Base-by-base conservation (phyloP, 2,113 vertebrate species). In the Apeltes quadracus region DNA sequence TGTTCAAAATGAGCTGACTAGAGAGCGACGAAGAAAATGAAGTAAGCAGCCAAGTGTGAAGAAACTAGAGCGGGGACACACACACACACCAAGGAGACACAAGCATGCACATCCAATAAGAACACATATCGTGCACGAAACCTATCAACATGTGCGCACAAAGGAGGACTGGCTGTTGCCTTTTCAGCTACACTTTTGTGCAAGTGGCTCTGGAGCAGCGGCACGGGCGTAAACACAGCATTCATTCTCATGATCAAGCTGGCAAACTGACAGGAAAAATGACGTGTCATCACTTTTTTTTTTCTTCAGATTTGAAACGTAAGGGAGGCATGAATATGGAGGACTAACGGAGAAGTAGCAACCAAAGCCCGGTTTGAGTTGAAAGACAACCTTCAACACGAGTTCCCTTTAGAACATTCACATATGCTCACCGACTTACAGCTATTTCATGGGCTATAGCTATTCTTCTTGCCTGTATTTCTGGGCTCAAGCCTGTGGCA, bases 401-500 rank as follows among this genome's bases (percentile, higher is more conserved):
- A 65, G 13, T 39, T 50, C 51, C 55, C 51, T 27, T 18, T 51
- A 48, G 55, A 84, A 75, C 54, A 69, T 61, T 48, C 27, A 63
- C 53, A 72, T 39, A 57, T 55, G 48, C 62, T 64, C n/a, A n/a
- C n/a, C n/a, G n/a, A n/a, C n/a, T n/a, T n/a, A n/a, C n/a, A n/a
- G n/a, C n/a, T n/a, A n/a, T n/a, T n/a, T n/a, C n/a, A n/a, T n/a
- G n/a, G n/a, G n/a, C n/a, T n/a, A n/a, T n/a, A n/a, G n/a, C n/a
- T n/a, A n/a, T 73, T 53, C 61, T 67, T 73, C 72, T 64, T 53
- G 39, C 83, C 69, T 87, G 55, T 66, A 69, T 72, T 77, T 72
- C 54, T 63, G 66, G 46, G 58, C 61, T 73, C 85, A 87, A 81
- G 74, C 75, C 73, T 65, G 65, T 84, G 72, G 83, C 84, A 87